These are phyloP conservation scores for Myiozetetes cayanensis DNA, from an alignment of 2,113 vertebrate species.

Conservation along the genomic window DNA sequence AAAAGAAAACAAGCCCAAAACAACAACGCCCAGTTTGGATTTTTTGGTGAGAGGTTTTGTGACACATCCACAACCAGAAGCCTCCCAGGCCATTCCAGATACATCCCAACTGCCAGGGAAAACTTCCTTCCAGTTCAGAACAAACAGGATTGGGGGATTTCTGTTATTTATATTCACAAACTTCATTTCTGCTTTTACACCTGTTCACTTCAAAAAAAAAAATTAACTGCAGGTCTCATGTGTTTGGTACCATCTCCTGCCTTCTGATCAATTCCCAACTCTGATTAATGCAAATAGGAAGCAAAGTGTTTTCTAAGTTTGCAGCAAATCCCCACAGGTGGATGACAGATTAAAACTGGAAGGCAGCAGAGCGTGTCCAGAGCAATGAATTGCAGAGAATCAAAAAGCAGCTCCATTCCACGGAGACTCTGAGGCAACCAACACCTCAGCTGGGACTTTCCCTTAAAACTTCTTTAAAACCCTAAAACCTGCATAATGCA, in stretches of 20 bases:
- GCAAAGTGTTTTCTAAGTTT: not conserved
- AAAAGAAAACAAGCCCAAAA: not conserved
- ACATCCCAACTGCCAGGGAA: not conserved
- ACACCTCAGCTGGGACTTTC: not conserved
- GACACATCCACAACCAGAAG: not conserved
- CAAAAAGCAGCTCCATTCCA: not conserved
- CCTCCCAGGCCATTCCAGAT: not conserved
- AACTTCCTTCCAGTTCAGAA: not conserved
- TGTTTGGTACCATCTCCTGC: not conserved
- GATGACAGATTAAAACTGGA: not conserved
- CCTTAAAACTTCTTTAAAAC: not conserved
- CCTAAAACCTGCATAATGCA: not conserved
- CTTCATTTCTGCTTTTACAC: not conserved
- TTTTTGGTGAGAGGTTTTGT: not conserved
- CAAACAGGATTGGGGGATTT: not conserved
- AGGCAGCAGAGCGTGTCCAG: not conserved
- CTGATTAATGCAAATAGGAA: not conserved
- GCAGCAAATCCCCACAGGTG: not conserved
- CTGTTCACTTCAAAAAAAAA: not conserved
- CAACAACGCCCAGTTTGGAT: not conserved
- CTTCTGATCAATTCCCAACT: not conserved
- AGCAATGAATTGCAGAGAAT: not conserved
- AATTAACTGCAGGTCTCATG: not conserved
- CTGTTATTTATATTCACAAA: not conserved
- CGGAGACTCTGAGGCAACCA: not conserved